Base-by-base conservation (phyloP, 2,797 vertebrate genomes). In the Buceros bicornis region DNA sequence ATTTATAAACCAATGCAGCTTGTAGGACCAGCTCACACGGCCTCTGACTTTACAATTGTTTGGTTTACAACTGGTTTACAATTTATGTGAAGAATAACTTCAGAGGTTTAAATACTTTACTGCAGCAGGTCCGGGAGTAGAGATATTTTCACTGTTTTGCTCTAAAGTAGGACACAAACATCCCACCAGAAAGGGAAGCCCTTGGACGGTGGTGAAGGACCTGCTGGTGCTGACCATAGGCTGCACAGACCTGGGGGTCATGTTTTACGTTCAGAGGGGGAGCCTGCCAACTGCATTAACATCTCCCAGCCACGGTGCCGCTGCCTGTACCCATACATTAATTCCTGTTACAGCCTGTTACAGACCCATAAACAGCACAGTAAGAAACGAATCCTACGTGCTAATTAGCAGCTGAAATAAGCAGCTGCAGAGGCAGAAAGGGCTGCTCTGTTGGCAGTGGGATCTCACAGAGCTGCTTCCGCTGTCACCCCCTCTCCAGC, bases 221-320 rank as follows among this genome's bases (percentile, higher is more conserved):
- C 86, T 95, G 65, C 90, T 91, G 37, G 73, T 85, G 57, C 47
- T 81, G 87, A 65, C 12, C 10, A 5, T 56, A 45, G 62, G 76
- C 69, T 85, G 91, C 70, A 67, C 85, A 94, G 84, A 94, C 85
- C 94, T 25, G 53, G 13, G 40, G 93, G 90, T 97, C 95, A 96
- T 58, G 91, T 93, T 98, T 97, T 97, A 97, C 85, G 95, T 87
- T 94, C 4, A 5, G 88, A 76, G 71, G 35, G 86, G 74, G 77
- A 96, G 74, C 60, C 82, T 76, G 77, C 82, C 10, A 8, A 92
- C 67, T 28, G 12, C 74, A 90, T 77, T 95, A 97, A 89, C 79
- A 78, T 67, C 87, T 94, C 83, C 58, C 25, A 58, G 93, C 94
- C 92, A 89, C 25, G 5, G 33, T 6, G 3, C 64, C 60, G 4